Evolutionary conservation across 2,797 vertebrate genomes (phyloP).

Genomic region (Toxotes lorentzi): DNA sequence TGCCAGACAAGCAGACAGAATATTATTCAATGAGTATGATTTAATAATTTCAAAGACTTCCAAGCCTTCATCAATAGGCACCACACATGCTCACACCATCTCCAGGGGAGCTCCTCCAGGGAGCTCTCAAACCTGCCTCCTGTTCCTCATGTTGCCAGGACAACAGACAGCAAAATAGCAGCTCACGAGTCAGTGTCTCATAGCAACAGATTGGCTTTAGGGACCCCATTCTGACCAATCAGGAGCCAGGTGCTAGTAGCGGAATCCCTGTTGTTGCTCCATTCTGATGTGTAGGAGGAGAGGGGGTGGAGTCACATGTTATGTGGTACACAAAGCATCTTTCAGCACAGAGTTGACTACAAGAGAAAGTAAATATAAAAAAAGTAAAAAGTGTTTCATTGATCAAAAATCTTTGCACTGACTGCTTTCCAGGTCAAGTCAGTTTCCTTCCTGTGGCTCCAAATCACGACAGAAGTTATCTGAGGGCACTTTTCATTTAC

Average conservation of each 20-base stretch:
- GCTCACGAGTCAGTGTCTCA: slow-evolving; percentile 66
- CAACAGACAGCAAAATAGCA: slow-evolving; percentile 76
- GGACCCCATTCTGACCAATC: slow-evolving; percentile 71
- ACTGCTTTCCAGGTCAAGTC: not conserved
- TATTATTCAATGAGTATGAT: slow-evolving; percentile 33
- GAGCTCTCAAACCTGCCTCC: slow-evolving; percentile 72
- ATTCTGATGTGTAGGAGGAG: slow-evolving; percentile 50
- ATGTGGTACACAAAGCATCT: slow-evolving; percentile 65
- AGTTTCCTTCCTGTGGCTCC: too few relatives aligned
- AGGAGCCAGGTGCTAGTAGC: slow-evolving; percentile 45
- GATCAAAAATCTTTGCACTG: not conserved
- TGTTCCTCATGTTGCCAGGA: slow-evolving; percentile 78
- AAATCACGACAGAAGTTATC: too few relatives aligned
- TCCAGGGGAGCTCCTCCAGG: slow-evolving; percentile 57
- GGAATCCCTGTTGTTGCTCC: slow-evolving; percentile 70
- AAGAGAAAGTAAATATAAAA: slow-evolving; percentile 5
- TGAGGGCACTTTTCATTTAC: too few relatives aligned
- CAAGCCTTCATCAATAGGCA: slow-evolving; percentile 52
- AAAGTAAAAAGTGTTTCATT: too few relatives aligned
- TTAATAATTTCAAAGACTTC: slow-evolving; percentile 44
- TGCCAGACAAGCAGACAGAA: slow-evolving; percentile 18
- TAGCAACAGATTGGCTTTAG: slow-evolving; percentile 81
- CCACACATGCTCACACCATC: slow-evolving; percentile 63
- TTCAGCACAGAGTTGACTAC: slow-evolving; percentile 18
- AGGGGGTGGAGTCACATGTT: slow-evolving; percentile 47